Evolutionary conservation across 2,888 invertebrate genomes (phyloP), one percentile per base, ranked within the genome.

Genomic region (Cremastinae sp.): DNA sequence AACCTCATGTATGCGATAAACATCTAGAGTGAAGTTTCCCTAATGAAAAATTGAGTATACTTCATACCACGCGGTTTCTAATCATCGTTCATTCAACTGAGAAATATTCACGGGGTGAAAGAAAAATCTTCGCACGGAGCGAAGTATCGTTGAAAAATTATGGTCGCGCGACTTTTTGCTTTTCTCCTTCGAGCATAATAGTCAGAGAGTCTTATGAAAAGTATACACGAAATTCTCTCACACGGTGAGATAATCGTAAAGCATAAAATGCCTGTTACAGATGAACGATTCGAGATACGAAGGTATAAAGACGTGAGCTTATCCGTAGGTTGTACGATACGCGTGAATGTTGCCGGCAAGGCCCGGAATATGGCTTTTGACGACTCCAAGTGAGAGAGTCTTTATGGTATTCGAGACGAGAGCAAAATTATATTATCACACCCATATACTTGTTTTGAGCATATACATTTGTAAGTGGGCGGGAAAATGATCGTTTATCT

Each of bases 391-490:
- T 59, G 70, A 70, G 74, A 74, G 74, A 5, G 74, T 65, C 59
- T 69, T 69, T 59, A 41, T 59, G 51, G 51, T 59, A 51, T 49
- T 58, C 49, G 12, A 62, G 66, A 74, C 66, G 73, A 66, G 73
- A 72, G 72, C 65, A 70, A 75, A 75, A 65, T 64, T 75, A 65
- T 75, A 75, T 75, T 75, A 75, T 75, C 70, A 70, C 70, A 65
- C 64, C 70, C 70, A 38, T 59, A 51, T 51, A 54, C 47, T 20
- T 66, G 34, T 56, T 38, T 58, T 53, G 45, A 75, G 70, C 34
- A 62, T 62, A 49, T 62, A 41, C 41, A 53, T 64, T 38, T 64
- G 20, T 53, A 38, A 14, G 74, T 75, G 74, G 74, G 74, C 74
- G 70, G 53, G 49, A 20, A 70, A 64, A 75, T 28, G 74, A 75